Evolutionary conservation across 2,888 invertebrate species (phyloP).

Genomic region (Ormia ochracea): DNA sequence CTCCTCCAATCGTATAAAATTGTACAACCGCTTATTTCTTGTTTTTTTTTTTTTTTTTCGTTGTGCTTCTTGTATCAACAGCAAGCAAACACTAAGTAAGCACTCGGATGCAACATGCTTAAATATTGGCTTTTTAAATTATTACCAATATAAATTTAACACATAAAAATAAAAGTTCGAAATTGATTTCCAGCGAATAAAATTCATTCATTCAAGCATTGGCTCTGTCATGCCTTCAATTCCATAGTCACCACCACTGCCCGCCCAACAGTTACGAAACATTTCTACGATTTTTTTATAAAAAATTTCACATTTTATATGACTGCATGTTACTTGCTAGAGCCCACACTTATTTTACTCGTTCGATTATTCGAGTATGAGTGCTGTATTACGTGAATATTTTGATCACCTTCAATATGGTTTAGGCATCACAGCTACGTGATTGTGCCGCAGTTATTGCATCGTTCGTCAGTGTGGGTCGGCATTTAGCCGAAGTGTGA

Average conservation of each 20-base stretch:
- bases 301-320: no score
- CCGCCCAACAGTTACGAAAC: neutral
- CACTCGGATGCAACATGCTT: neutral
- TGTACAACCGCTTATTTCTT: neutral
- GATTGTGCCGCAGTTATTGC: no score
- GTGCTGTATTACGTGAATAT: no score
- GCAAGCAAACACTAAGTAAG: neutral
- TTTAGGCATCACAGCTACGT: no score
- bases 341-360: no score
- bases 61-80: neutral
- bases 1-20: constrained; percentile 1
- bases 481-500: no score
- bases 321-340: no score
- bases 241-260: neutral
- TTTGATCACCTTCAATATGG: no score
- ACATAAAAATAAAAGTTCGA: constrained; percentile 58
- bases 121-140: constrained; percentile 50
- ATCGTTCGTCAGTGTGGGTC: no score
- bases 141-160: constrained; percentile 60
- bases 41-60: no score
- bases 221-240: neutral
- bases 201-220: constrained; percentile 29
- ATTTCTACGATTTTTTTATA: no score
- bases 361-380: no score
- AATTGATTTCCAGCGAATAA: constrained; percentile 42